Percentiles rank a stretch among this genome's conserved stretches.
phyloP scores from a whole-genome alignment of 2,797 vertebrate species.

The Aselliscus stoliczkanus region DNA sequence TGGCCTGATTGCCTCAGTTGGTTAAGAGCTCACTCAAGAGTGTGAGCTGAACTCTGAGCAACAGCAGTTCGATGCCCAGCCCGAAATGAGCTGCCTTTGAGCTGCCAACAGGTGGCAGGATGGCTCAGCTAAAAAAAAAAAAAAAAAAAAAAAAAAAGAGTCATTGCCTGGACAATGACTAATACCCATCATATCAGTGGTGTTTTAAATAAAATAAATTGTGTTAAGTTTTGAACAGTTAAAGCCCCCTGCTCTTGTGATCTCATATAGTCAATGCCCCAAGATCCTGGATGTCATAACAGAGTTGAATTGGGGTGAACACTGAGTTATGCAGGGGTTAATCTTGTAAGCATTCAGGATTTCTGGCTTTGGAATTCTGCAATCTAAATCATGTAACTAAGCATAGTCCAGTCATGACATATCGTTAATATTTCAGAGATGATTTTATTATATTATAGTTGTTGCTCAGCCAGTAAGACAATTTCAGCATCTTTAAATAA shows the following conservation, averaged over 20 bases:
- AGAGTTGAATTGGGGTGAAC: background rate
- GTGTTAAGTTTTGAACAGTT: background rate
- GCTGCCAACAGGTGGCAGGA: too few relatives aligned
- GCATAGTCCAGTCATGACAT: background rate
- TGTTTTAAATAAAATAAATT: background rate
- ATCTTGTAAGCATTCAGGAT: background rate
- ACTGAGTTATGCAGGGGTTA: background rate
- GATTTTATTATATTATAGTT: background rate
- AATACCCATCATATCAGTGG: background rate
- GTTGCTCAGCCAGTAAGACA: background rate
- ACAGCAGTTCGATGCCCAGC: too few relatives aligned
- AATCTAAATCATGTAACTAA: background rate
- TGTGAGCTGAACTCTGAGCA: too few relatives aligned
- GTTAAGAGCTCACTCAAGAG: too few relatives aligned
- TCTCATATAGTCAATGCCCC: background rate
- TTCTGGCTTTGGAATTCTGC: background rate
- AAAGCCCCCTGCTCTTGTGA: background rate
- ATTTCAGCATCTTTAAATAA: constrained; percentile 18
- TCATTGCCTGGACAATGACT: background rate
- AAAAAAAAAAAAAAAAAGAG: too few relatives aligned
- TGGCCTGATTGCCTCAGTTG: too few relatives aligned
- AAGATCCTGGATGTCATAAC: background rate
- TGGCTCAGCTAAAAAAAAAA: too few relatives aligned
- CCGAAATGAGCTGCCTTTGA: too few relatives aligned
- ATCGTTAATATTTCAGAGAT: background rate